Conservation (phyloP, 2,888 invertebrate genomes). For the Drosophila meridionalis region DNA sequence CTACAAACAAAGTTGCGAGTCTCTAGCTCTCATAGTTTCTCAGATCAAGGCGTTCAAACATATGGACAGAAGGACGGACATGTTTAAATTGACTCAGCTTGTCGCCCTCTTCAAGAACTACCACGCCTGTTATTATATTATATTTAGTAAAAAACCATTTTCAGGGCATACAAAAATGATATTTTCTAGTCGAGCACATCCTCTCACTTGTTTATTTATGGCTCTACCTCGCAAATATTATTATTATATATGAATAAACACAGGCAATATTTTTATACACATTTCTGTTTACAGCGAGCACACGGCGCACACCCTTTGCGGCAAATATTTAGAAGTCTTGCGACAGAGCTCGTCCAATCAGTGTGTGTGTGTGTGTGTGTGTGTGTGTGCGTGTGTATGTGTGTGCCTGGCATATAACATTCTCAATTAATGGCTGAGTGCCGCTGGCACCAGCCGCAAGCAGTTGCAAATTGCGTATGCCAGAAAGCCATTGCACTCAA, state of each 20-base stretch:
- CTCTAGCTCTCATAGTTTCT: too few species aligned
- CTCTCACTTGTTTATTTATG: background rate
- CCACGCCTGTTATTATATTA: too few species aligned
- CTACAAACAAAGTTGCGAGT: too few species aligned
- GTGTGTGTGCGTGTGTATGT: background rate
- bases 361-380: background rate
- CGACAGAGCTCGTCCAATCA: background rate
- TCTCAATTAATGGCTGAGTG: background rate
- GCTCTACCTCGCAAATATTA: background rate
- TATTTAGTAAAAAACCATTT: too few species aligned
- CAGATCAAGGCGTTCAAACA: too few species aligned
- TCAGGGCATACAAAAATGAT: too few species aligned
- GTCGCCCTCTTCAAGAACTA: too few species aligned
- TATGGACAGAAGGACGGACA: too few species aligned
- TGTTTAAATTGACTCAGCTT: too few species aligned
- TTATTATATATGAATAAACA: conserved; percentile 5
- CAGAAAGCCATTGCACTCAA: background rate
- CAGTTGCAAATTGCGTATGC: conserved; percentile 7
- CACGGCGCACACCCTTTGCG: background rate
- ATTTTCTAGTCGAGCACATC: background rate
- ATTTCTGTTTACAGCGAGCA: background rate
- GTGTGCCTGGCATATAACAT: conserved; percentile 6
- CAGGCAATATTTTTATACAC: background rate
- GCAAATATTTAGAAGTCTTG: background rate
- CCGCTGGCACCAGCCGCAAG: background rate